These are phyloP conservation scores for Octomys mimax DNA, from an alignment of 2,797 vertebrate genomes.

Conservation along the genomic window DNA sequence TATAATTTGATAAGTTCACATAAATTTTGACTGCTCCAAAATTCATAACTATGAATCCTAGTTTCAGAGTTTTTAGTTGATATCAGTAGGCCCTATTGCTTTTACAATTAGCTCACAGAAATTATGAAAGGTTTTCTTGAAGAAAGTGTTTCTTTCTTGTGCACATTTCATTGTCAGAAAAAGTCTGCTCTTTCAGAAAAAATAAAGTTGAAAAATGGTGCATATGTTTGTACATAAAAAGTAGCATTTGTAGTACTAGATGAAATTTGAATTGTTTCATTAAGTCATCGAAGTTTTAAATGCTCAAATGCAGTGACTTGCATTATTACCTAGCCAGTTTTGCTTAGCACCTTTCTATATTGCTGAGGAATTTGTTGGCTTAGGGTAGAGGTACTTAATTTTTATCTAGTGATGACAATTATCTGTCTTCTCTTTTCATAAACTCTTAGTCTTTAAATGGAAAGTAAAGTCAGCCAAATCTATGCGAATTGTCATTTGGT, in stretches of 20 bases:
- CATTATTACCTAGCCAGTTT: slow-evolving; percentile 63
- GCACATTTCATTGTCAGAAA: neutral
- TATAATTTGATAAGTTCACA: neutral
- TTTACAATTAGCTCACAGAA: neutral
- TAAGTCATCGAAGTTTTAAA: neutral
- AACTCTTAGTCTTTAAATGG: slow-evolving; percentile 66
- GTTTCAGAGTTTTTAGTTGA: neutral
- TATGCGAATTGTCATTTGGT: slow-evolving; percentile 61
- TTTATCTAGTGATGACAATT: slow-evolving; percentile 62
- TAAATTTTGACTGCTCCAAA: neutral
- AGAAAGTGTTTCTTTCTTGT: neutral
- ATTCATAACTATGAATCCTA: neutral
- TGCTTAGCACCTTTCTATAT: neutral
- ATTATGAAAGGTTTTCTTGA: neutral
- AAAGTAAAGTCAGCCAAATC: slow-evolving; percentile 62
- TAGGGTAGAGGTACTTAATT: slow-evolving; percentile 64
- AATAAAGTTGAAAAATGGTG: neutral
- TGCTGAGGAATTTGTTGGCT: slow-evolving; percentile 63
- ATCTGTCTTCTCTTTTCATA: slow-evolving; percentile 68
- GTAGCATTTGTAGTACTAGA: neutral
- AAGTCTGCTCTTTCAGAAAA: neutral
- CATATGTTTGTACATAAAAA: neutral
- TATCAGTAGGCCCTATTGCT: neutral
- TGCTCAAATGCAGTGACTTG: slow-evolving; percentile 44
- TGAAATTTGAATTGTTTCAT: neutral